Evolutionary conservation across 1,140 invertebrate genomes (phyloP).

Genomic region (Hyphantria cunea): DNA sequence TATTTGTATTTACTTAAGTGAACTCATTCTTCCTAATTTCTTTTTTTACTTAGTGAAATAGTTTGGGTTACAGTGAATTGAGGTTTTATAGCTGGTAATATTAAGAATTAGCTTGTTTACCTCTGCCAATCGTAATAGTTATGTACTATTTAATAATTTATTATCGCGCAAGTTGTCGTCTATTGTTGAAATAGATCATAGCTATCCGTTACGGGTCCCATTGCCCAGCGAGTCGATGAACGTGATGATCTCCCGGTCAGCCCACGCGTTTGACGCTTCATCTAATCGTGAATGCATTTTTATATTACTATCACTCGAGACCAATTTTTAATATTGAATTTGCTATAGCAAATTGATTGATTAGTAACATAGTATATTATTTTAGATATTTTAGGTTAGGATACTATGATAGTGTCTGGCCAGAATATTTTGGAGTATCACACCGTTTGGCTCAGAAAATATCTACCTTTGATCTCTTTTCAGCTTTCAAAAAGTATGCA

Average conservation of each 20-base stretch:
- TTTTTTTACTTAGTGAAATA: slow-evolving; percentile 70
- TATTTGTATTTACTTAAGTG: slow-evolving; percentile 82
- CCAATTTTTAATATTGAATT: slow-evolving; percentile 79
- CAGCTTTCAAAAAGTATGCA: slow-evolving; percentile 80
- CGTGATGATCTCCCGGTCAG: slow-evolving; percentile 28
- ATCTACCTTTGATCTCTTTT: slow-evolving; percentile 81
- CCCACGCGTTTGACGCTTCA: slow-evolving; percentile 51
- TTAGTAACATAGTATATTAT: slow-evolving; percentile 77
- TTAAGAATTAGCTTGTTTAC: slow-evolving; percentile 81
- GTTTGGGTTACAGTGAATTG: slow-evolving; percentile 81
- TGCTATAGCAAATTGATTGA: slow-evolving; percentile 74
- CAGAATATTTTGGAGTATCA: slow-evolving; percentile 81
- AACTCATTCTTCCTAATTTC: slow-evolving; percentile 70
- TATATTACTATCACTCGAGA: slow-evolving; percentile 75
- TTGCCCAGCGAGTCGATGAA: slow-evolving; percentile 31
- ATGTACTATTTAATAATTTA: slow-evolving; percentile 80
- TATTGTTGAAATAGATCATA: slow-evolving; percentile 80
- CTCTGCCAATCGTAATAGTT: slow-evolving; percentile 82
- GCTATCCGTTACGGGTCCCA: slow-evolving; percentile 67
- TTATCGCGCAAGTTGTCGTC: slow-evolving; percentile 74
- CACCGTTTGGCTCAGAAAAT: slow-evolving; percentile 82
- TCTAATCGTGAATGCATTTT: slow-evolving; percentile 74
- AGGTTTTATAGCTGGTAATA: slow-evolving; percentile 81
- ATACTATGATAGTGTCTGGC: slow-evolving; percentile 81
- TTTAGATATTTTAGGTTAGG: slow-evolving; percentile 81